phyloP scores from a whole-genome alignment of 2,113 vertebrate species.

The Ictalurus punctatus region DNA sequence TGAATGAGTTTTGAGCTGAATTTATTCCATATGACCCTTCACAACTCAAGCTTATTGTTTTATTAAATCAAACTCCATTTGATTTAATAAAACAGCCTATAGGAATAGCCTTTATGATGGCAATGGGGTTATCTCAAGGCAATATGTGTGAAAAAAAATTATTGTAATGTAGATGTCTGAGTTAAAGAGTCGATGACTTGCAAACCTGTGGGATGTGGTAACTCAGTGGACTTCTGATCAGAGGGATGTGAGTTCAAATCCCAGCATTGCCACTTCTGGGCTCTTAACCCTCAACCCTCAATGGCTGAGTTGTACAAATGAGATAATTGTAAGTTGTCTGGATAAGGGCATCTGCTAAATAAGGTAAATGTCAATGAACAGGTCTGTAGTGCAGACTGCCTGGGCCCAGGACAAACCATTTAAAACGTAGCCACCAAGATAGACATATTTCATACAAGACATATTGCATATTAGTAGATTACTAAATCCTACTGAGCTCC shows the following conservation, averaged over 20 bases:
- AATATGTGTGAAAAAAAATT: background rate
- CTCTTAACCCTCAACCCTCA: too few relatives aligned
- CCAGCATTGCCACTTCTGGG: too few relatives aligned
- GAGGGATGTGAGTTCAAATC: too few relatives aligned
- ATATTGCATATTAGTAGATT: background rate
- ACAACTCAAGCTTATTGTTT: background rate
- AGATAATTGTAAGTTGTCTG: too few relatives aligned
- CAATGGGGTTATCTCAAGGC: background rate
- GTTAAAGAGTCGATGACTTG: background rate
- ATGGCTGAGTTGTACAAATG: too few relatives aligned
- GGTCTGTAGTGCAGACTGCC: background rate
- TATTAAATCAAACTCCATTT: background rate
- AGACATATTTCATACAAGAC: background rate
- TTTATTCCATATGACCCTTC: background rate
- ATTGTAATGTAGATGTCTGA: background rate
- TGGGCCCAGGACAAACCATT: background rate
- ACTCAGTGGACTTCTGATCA: too few relatives aligned
- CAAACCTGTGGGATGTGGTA: too few relatives aligned
- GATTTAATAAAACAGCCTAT: background rate
- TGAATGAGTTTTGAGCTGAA: background rate
- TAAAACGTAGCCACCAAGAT: background rate
- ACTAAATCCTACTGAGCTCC: background rate
- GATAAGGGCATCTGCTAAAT: too few relatives aligned
- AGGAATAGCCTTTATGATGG: background rate
- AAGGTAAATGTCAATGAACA: background rate